Percentiles rank a stretch among this genome's conserved stretches.
Conservation (phyloP, 1,140 invertebrate genomes). For the Panagrolaimus sp. region DNA sequence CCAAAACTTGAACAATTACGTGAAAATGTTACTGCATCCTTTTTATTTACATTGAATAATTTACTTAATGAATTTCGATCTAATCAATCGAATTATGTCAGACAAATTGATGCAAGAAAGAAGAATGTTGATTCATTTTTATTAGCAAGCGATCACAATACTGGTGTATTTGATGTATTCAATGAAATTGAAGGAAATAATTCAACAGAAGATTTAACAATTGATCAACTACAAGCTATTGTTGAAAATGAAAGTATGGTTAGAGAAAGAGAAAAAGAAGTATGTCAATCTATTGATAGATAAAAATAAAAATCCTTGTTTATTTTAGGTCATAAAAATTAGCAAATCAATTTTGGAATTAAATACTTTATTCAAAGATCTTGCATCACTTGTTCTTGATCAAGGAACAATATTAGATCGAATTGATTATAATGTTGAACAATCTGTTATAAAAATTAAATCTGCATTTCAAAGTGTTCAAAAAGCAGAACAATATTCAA, state of each 20-base stretch:
- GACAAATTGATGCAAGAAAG: slow-evolving; percentile 46
- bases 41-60: slow-evolving; percentile 60
- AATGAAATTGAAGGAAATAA: not conserved
- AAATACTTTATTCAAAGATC: slow-evolving; percentile 55
- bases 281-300: not conserved
- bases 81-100: slow-evolving; percentile 60
- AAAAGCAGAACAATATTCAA: slow-evolving; percentile 62
- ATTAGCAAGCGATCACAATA: slow-evolving; percentile 25
- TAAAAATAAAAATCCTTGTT: not conserved
- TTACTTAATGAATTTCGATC: slow-evolving; percentile 60
- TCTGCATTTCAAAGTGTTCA: slow-evolving; percentile 60
- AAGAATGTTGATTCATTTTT: slow-evolving; percentile 37
- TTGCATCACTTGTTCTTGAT: slow-evolving; percentile 61
- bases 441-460: slow-evolving; percentile 59
- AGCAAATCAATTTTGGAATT: slow-evolving; percentile 47
- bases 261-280: slow-evolving; percentile 60
- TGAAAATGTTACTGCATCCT: slow-evolving; percentile 59
- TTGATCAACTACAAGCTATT: slow-evolving; percentile 59
- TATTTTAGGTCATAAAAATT: slow-evolving; percentile 43
- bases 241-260: slow-evolving; percentile 59
- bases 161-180: slow-evolving; percentile 3
- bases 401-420: slow-evolving; percentile 62
- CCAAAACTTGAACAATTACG: slow-evolving; percentile 36
- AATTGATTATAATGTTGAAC: slow-evolving; percentile 63
- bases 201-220: slow-evolving; percentile 34